Evolutionary conservation across 2,888 invertebrate genomes (phyloP).

Genomic region (Cepaea hortensis): DNA sequence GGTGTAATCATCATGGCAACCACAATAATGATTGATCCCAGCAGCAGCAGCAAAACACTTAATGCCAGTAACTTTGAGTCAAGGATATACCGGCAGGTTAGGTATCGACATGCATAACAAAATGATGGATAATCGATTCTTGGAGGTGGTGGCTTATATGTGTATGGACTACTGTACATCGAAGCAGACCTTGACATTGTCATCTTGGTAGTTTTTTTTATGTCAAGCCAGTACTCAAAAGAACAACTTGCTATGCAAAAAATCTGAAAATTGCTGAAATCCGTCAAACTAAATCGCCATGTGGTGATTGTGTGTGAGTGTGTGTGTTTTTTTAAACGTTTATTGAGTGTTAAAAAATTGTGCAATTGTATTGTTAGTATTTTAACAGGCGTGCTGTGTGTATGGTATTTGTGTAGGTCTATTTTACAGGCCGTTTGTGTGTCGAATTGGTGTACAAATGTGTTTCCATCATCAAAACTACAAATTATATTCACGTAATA

Average conservation of each 20-base stretch:
- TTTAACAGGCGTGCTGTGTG: too few species aligned
- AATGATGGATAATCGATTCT: constrained; percentile 32
- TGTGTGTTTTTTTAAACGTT: too few species aligned
- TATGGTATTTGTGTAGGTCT: too few species aligned
- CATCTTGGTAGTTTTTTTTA: constrained; percentile 25
- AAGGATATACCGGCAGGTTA: constrained; percentile 34
- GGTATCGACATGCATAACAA: background rate
- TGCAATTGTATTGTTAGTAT: too few species aligned
- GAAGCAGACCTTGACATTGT: constrained; percentile 39
- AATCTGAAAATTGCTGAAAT: too few species aligned
- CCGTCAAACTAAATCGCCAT: too few species aligned
- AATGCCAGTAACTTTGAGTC: constrained; percentile 53
- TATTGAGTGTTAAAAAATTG: too few species aligned
- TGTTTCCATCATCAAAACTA: too few species aligned
- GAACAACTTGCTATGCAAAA: background rate
- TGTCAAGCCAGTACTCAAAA: background rate
- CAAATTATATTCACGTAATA: too few species aligned
- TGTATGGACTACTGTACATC: constrained; percentile 43
- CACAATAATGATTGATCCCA: constrained; percentile 29
- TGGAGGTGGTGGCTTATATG: constrained; percentile 34
- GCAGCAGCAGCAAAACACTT: constrained; percentile 44
- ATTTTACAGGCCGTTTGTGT: too few species aligned
- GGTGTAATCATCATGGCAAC: constrained; percentile 47
- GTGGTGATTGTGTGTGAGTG: too few species aligned
- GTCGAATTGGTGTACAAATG: too few species aligned